Evolutionary conservation across 2,797 vertebrate genomes (phyloP), one percentile per base, ranked within the genome.

Genomic region (Chloroceryle inda): DNA sequence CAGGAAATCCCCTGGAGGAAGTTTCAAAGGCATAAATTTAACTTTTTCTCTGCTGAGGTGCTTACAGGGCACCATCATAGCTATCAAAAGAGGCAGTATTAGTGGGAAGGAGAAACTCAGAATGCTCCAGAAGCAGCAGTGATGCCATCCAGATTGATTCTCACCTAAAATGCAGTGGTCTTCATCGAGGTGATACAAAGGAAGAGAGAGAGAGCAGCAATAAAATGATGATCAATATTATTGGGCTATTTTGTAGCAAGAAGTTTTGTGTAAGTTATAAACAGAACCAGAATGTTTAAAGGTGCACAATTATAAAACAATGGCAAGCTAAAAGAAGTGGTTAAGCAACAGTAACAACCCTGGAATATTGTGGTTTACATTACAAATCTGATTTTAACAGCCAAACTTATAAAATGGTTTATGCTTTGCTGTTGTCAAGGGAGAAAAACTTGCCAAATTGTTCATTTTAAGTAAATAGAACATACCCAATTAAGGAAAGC

Each of bases 391-490:
- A 98, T 97, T 97, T 98, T 97, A 98, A 98, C 97, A 98, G 98
- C 98, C 98, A 98, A 98, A 98, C 97, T 98, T 98, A 98, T 98
- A 98, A 98, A 98, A 97, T 94, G 97, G 97, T 98, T 98, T 98
- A 98, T 1, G 56, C 97, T 98, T 98, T 97, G 97, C 97, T 98
- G 97, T 98, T 98, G 98, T 98, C 98, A 97, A 96, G 98, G 98
- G 97, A 98, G 94, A 97, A 98, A 97, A 98, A 98, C 93, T 98
- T 98, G 98, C 98, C 98, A 98, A 98, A 98, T 98, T 98, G 97
- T 98, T 98, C 97, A 97, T 98, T 98, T 98, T 98, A 98, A 98
- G 98, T 98, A 98, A 98, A 98, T 98, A 98, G 96, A 98, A 98
- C 97, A 98, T 98, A 98, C 92, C 98, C 98, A 98, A 98, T 98